Base-by-base conservation (phyloP, 2,888 invertebrate genomes). In the Saturnia pavonia region DNA sequence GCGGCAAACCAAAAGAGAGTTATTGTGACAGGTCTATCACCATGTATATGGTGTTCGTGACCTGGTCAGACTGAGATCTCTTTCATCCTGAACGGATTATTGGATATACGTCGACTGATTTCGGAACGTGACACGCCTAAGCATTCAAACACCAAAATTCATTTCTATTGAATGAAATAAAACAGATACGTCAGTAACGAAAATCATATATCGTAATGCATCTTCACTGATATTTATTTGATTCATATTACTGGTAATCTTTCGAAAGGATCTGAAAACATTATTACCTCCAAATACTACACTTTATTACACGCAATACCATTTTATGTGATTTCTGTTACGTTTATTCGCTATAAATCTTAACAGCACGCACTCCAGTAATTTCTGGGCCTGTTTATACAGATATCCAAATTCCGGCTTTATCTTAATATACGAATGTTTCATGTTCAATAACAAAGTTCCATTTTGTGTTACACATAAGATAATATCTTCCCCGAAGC, bases 291-390 rank as follows among this genome's bases (percentile, higher is more conserved):
- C n/a, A 42, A 43, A 70, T 67, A 22, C 25, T 68, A 19, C 40
- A 25, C 42, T 54, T 67, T 67, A 54, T 51, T 25, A 43, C n/a
- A 67, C 42, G 19, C 65, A 54, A 70, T 51, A 54, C 67, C 57
- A 68, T 60, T 43, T 57, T 57, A 60, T 68, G 60, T 60, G 60
- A 34, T 68, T 70, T 60, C 34, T 68, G 67, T n/a, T 57, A 54
- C 60, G 60, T 70, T 70, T 70, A 70, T 70, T 70, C 42, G 67
- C 57, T 42, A 70, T 70, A 67, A 43, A 67, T 27, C 43, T 19
- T n/a, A 67, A 67, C 65, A 70, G 54, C 67, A 70, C 60, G 45
- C 67, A 45, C 57, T 65, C 45, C 22, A 65, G 27, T 40, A 51
- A 48, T 51, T 70, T 65, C 69, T 51, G 51, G 63, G 22, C 65